These are phyloP conservation scores for Hydrocynus forskahlii DNA, from an alignment of 2,797 vertebrate genomes.

Conservation along the genomic window DNA sequence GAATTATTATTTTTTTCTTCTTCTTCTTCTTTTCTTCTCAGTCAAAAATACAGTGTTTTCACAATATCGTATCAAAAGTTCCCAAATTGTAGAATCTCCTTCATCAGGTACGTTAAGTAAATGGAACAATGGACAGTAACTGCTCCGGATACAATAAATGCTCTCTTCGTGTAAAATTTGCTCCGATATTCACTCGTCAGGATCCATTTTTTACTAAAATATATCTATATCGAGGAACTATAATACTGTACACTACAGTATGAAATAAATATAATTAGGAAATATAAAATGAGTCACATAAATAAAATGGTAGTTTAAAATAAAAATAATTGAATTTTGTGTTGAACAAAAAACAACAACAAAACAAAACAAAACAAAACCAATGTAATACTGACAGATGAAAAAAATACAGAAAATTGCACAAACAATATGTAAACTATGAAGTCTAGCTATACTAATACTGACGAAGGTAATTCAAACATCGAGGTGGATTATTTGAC, in stretches of 20 bases:
- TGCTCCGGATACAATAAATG: constrained; percentile 93
- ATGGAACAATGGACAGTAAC: constrained; percentile 85
- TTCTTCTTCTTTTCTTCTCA: constrained; percentile 74
- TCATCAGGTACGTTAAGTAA: constrained; percentile 90
- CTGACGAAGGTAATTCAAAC: constrained; percentile 93
- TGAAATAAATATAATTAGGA: constrained; percentile 99
- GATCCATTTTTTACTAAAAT: constrained; percentile 99
- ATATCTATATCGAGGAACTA: constrained; percentile 99
- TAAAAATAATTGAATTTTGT: constrained; percentile 91
- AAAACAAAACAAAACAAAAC: constrained; percentile 88
- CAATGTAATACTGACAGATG: constrained; percentile 71
- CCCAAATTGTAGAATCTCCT: constrained; percentile 96
- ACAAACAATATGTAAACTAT: constrained; percentile 98
- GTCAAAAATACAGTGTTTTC: constrained; percentile 99
- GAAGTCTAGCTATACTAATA: constrained; percentile 91
- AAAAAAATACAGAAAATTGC: constrained; percentile 95
- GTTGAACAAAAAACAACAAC: constrained; percentile 83
- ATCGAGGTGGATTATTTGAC: constrained; percentile 83
- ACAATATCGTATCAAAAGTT: constrained; percentile 98
- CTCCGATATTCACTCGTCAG: constrained; percentile 94
- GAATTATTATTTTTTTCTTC: constrained; percentile 70
- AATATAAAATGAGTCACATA: constrained; percentile 99
- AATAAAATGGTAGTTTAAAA: constrained; percentile 99
- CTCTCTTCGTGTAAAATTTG: constrained; percentile 95
- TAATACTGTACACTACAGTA: constrained; percentile 99